phyloP scores from a whole-genome alignment of 2,888 invertebrate species.

The Nemotelus nigrinus region DNA sequence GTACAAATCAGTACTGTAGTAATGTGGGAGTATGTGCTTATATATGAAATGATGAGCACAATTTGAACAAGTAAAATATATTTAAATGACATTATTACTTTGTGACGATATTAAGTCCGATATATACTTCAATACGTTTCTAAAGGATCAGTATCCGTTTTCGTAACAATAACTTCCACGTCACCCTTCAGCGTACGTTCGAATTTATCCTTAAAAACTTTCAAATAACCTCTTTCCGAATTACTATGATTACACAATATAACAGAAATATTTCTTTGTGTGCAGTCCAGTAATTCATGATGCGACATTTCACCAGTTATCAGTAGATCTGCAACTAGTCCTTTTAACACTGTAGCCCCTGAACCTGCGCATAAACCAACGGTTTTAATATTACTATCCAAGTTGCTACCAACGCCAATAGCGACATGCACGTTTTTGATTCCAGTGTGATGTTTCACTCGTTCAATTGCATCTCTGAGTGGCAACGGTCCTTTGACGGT shows the following conservation, averaged over 20 bases:
- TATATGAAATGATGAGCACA: no score
- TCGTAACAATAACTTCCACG: conserved; percentile 75
- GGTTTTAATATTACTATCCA: conserved; percentile 68
- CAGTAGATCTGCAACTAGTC: conserved; percentile 79
- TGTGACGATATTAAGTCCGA: no score
- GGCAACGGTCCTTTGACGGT: conserved; percentile 66
- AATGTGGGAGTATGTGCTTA: no score
- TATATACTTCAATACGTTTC: conserved; percentile 69
- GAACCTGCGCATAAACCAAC: conserved; percentile 93
- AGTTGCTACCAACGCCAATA: conserved; percentile 64
- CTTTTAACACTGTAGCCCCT: conserved; percentile 80
- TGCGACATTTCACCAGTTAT: conserved; percentile 95
- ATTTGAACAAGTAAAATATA: neutral
- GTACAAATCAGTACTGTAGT: no score
- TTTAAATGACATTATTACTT: no score
- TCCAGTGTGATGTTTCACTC: conserved; percentile 76
- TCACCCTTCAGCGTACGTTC: conserved; percentile 64
- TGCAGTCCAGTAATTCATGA: conserved; percentile 89
- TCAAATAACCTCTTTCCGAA: conserved; percentile 89
- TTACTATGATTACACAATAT: conserved; percentile 93
- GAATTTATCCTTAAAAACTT: conserved; percentile 67
- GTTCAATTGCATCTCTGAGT: conserved; percentile 71
- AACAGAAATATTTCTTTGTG: conserved; percentile 80
- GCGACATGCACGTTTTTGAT: conserved; percentile 79
- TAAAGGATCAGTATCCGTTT: conserved; percentile 81